These are phyloP conservation scores for Pemphigus obesinymphae DNA, from an alignment of 1,140 invertebrate species.

Conservation along the genomic window DNA sequence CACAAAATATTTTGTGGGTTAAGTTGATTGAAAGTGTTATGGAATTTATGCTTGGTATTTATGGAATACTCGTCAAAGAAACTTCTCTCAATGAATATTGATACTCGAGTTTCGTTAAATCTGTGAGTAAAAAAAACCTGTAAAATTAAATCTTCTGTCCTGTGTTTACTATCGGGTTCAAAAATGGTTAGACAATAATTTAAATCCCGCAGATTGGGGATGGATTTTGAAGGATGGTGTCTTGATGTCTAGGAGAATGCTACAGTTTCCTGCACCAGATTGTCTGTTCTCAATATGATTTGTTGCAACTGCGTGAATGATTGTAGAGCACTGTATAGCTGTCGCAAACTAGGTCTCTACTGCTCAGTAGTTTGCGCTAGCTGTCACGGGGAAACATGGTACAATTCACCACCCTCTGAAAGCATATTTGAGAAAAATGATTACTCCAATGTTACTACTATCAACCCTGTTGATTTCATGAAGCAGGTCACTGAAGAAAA, in stretches of 20 bases:
- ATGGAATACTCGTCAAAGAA: background rate
- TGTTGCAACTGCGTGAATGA: background rate
- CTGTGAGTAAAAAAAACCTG: background rate
- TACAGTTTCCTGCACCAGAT: background rate
- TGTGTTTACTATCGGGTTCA: conserved; percentile 37
- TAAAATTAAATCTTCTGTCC: background rate
- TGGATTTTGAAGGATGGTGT: background rate
- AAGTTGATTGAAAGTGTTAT: background rate
- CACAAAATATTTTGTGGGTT: background rate
- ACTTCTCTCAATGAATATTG: background rate
- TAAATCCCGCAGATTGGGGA: conserved; percentile 27
- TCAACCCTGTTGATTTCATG: background rate
- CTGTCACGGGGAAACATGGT: background rate
- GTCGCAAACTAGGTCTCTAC: background rate
- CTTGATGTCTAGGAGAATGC: background rate
- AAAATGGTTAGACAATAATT: conserved; percentile 26
- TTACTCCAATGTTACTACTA: background rate
- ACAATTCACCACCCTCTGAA: background rate
- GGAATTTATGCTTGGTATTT: conserved; percentile 32
- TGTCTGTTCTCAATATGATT: background rate
- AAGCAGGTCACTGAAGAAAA: background rate
- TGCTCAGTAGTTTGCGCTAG: background rate
- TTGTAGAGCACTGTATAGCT: background rate
- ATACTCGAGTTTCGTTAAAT: background rate
- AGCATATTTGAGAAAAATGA: background rate